Evolutionary conservation across 2,113 vertebrate genomes (phyloP), one percentile per base, ranked within the genome.

Genomic region (Electrona antarctica): DNA sequence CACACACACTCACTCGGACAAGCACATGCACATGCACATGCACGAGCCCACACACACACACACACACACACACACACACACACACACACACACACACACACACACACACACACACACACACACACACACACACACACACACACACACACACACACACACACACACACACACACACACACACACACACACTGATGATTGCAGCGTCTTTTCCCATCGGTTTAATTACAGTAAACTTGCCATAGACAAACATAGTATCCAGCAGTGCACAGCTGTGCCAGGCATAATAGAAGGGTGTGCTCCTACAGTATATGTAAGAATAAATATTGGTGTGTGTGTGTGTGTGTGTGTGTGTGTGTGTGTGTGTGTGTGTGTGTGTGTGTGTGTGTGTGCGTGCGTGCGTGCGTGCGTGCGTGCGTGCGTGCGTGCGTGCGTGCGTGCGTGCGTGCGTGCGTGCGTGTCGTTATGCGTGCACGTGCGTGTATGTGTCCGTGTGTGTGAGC

Each of bases 251-350:
- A 83, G 69, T 45, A 77, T 83, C 80, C 77, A 78, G 71, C 73
- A 67, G 74, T 59, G 74, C 82, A 84, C 89, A 91, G 85, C 82
- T 91, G 81, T 75, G 64, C 45, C 55, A 15, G 15, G 66, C 60
- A 49, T 79, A 73, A 21, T 21, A 59, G 71, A 56, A 77, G 28
- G 47, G 60, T 48, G 50, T 71, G 64, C 59, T 64, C 48, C 57
- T 64, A 21, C 21, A 21, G 21, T 21, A 61, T 73, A 64, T 60
- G 69, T 69, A 85, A 66, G 69, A 82, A 82, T 68, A 67, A 72
- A 64, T 64, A 69, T 76, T 75, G 79, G 82, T 12, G 9, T 54
- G 51, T 52, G 33, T 9, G 14, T 47, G n/a, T 4, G 28, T 15
- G 49, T 62, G 7, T 62, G 67, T 71, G 64, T 76, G 73, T 21